Conservation (phyloP, 64 coral and sea anemone genomes). For the Acropora tenuis region DNA sequence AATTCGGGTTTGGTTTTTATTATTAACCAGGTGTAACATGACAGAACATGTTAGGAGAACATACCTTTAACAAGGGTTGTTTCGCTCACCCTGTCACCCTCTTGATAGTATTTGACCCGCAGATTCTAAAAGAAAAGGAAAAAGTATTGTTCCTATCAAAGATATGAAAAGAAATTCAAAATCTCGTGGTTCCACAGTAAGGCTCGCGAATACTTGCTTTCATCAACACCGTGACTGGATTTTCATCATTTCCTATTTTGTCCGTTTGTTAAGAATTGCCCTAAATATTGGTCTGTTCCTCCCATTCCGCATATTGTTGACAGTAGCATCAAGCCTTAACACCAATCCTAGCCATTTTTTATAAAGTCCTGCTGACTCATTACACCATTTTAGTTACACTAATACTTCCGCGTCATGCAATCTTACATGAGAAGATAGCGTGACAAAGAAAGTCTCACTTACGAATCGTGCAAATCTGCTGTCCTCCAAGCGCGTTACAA, state of each 20-base stretch:
- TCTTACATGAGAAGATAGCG: not conserved
- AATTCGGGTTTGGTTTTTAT: too few relatives aligned
- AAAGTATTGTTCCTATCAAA: too few relatives aligned
- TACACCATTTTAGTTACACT: not conserved
- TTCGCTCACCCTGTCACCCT: slow-evolving; percentile 84
- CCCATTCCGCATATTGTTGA: not conserved
- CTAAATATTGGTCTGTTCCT: too few relatives aligned
- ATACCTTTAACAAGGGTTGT: slow-evolving; percentile 80
- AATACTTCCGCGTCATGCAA: not conserved
- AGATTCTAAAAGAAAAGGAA: slow-evolving; percentile 50
- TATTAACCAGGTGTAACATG: not conserved
- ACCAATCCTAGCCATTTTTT: too few relatives aligned
- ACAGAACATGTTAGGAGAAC: not conserved
- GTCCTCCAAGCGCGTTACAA: slow-evolving; percentile 85
- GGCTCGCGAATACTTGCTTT: too few relatives aligned
- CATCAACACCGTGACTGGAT: too few relatives aligned
- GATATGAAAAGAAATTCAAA: too few relatives aligned
- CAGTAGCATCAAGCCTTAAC: too few relatives aligned
- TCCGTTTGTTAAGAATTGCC: too few relatives aligned
- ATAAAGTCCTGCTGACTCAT: not conserved
- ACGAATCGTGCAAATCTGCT: slow-evolving; percentile 86
- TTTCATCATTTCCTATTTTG: too few relatives aligned
- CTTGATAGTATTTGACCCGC: slow-evolving; percentile 77
- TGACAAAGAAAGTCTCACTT: slow-evolving; percentile 12
- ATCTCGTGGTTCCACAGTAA: too few relatives aligned